Evolutionary conservation across 2,113 vertebrate genomes (phyloP), one percentile per base, ranked within the genome.

Genomic region (Anarrhichthys ocellatus): DNA sequence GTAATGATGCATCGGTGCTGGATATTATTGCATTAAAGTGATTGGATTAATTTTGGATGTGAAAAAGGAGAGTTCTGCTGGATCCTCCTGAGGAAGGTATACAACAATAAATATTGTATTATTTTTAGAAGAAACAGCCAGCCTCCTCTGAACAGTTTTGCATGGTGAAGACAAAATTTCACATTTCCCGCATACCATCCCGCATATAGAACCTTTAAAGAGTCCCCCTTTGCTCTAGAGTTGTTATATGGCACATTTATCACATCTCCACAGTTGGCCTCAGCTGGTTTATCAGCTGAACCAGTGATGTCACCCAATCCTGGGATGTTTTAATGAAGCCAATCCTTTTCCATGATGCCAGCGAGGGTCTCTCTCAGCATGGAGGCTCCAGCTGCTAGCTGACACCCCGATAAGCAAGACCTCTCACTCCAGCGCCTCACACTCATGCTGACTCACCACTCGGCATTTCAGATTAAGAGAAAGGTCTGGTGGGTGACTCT

Each of bases 11-110:
- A 84, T 81, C 77, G 38, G 78, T 80, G 83, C 76, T 83, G 83
- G 80, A 90, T 88, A 94, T 93, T 74, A 94, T 91, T 92, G 85
- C 90, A 88, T 91, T 89, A 81, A 93, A 95, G 89, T 32, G 88
- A 93, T 90, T 86, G 76, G 86, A 79, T 86, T 93, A 62, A 72
- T 90, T 91, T 89, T 80, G 80, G 72, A 85, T 76, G 56, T 36
- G 76, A 76, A 74, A 85, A 82, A 52, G 66, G 70, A 76, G 42
- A 34, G 11, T 64, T 74, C 50, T 59, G 29, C 44, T 62, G 52
- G 66, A 50, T 80, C 29, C 74, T 71, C 17, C 61, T 9, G 17
- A 44, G 58, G 44, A 9, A 38, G 48, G 6, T 61, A 42, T 11
- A 42, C 66, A 58, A 32, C 70, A 27, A 65, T 27, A 84, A 52